phyloP scores from a whole-genome alignment of 1,140 invertebrate genomes.

The Dendrolimus punctatus region DNA sequence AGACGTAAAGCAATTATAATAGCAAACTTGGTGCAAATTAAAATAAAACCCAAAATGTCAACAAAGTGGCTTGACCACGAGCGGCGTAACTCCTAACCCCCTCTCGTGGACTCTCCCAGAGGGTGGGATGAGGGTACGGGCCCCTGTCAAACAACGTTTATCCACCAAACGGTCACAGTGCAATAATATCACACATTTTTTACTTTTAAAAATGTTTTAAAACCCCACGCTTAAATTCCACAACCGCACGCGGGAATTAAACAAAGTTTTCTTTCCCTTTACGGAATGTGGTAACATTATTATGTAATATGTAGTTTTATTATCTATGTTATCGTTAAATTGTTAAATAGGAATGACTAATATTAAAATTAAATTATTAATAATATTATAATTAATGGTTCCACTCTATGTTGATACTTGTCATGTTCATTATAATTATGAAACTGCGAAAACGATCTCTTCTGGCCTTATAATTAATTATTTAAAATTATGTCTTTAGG shows the following conservation, averaged over 20 bases:
- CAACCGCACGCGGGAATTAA: conserved; percentile 23
- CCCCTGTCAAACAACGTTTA: conserved; percentile 56
- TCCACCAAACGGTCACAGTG: conserved; percentile 39
- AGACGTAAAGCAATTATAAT: conserved; percentile 12
- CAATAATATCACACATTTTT: conserved; percentile 45
- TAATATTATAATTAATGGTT: too few species aligned
- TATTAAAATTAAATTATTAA: too few species aligned
- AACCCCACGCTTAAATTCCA: conserved; percentile 29
- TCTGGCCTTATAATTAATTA: too few species aligned
- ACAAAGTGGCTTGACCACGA: conserved; percentile 38
- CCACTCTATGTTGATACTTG: too few species aligned
- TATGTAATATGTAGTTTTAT: conserved; percentile 2
- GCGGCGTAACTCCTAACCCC: conserved; percentile 9
- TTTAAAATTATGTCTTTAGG: too few species aligned
- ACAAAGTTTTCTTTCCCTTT: conserved; percentile 32
- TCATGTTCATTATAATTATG: too few species aligned
- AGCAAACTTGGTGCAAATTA: conserved; percentile 36
- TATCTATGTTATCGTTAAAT: too few species aligned
- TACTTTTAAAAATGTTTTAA: conserved; percentile 41
- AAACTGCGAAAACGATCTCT: too few species aligned
- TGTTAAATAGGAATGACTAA: too few species aligned
- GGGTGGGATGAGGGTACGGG: conserved; percentile 16
- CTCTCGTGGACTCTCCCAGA: conserved; percentile 6
- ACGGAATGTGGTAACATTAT: conserved; percentile 34
- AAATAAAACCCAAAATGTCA: conserved; percentile 40